Conservation (phyloP, 1,140 invertebrate species). For the Metopolophium dirhodum region DNA sequence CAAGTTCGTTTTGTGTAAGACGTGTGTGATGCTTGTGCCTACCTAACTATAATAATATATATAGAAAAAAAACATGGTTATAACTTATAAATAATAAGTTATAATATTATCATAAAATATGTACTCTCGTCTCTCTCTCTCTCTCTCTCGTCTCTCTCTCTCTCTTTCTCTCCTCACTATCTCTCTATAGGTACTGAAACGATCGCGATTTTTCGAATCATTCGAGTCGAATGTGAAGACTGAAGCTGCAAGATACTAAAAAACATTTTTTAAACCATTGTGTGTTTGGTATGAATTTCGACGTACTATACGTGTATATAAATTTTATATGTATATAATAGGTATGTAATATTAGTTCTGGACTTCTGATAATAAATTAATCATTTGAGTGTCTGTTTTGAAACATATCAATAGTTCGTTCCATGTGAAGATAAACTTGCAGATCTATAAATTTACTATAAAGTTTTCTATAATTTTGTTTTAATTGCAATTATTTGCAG, state of each 20-base stretch:
- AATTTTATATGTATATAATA: no score
- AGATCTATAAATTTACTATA: no score
- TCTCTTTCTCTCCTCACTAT: no score
- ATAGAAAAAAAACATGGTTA: not conserved
- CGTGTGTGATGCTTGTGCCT: not conserved
- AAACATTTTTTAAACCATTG: not conserved
- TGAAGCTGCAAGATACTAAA: no score
- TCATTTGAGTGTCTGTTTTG: not conserved
- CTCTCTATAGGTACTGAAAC: no score
- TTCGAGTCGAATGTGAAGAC: not conserved
- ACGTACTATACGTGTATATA: no score
- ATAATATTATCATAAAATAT: not conserved
- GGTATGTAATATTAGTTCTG: not conserved
- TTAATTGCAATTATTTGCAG: no score
- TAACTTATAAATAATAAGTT: not conserved
- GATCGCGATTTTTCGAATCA: not conserved
- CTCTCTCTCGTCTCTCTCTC: not conserved
- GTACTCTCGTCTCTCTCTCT: not conserved
- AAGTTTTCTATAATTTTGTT: no score
- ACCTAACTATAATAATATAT: no score
- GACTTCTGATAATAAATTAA: not conserved
- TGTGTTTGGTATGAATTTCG: no score
- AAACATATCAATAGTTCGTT: no score
- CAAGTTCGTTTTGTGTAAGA: not conserved
- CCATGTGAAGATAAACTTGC: no score